Evolutionary conservation across 2,888 invertebrate genomes (phyloP), one percentile per base, ranked within the genome.

Genomic region (Mythimna impura): DNA sequence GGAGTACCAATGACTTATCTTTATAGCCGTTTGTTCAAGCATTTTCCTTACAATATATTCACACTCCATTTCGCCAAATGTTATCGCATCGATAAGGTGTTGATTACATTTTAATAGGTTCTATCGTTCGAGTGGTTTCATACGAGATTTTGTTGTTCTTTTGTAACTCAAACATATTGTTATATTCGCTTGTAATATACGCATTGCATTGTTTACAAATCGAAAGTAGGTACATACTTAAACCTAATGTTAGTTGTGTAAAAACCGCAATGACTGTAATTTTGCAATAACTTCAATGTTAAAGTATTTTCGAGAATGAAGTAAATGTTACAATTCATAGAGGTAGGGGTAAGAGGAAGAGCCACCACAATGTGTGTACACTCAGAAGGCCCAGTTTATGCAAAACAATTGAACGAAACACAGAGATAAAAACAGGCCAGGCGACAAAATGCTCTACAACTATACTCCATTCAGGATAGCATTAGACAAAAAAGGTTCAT

Each of bases 321-420:
- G 78, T 75, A 78, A 75, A 71, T 73, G 79, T 71, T 36, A 22
- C 62, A 47, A 20, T 47, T 47, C 17, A 63, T 55, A 58, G 64
- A 77, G 78, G 82, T 71, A 76, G 73, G 82, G 78, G 82, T 71
- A 43, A 78, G 71, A 87, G 88, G 88, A 86, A 86, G 89, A 82
- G 86, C 87, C 83, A 67, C 47, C 61, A 22, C 65, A 55, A 17
- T 54, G 14, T 10, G 6, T 52, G 14, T 17, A 12, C 58, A 47
- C 25, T 10, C 50, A 73, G 67, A 80, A 79, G 47, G 55, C 5
- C 34, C 40, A 61, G 36, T 52, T 20, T n/a, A 2, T 50, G 22
- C 25, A 47, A n/a, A 47, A 47, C 22, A 25, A 12, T 7, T 14
- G 12, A 25, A 5, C 2, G 30, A 55, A 4, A 30, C 22, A 9